Conservation (phyloP, 1,140 invertebrate species). For the Stegodyphus mimosarum region DNA sequence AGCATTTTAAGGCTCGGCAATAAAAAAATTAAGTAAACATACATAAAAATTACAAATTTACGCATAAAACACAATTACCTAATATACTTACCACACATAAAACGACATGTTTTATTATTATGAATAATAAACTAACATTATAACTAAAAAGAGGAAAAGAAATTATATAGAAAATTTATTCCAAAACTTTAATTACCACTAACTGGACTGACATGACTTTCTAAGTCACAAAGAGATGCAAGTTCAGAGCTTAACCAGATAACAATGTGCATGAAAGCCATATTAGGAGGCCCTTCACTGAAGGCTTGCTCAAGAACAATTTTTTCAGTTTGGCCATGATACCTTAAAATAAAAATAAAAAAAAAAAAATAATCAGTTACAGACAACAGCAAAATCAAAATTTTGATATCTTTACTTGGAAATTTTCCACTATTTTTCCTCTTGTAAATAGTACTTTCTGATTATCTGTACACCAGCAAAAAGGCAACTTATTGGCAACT, state of each 20-base stretch:
- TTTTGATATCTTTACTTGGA: too few relatives aligned
- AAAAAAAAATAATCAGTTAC: neutral
- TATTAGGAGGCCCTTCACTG: constrained; percentile 11
- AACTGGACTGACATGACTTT: constrained; percentile 27
- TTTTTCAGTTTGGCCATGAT: neutral
- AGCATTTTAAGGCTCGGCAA: too few relatives aligned
- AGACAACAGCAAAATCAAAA: neutral
- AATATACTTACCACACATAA: too few relatives aligned
- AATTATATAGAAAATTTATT: neutral
- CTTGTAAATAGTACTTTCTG: too few relatives aligned
- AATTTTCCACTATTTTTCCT: too few relatives aligned
- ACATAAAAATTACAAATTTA: too few relatives aligned
- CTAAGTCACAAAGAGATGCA: constrained; percentile 11
- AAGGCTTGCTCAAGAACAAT: neutral
- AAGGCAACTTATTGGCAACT: too few relatives aligned
- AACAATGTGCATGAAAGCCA: constrained; percentile 9
- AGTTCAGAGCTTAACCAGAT: constrained; percentile 25
- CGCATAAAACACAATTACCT: too few relatives aligned
- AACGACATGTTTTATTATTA: too few relatives aligned
- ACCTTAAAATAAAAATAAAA: neutral
- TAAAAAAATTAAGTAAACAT: too few relatives aligned
- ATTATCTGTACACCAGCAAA: too few relatives aligned
- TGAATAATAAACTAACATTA: too few relatives aligned
- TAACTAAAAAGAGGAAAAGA: neutral
- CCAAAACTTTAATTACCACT: neutral